Conservation (phyloP, 1,140 invertebrate genomes). For the Gonioctena quinquepunctata region DNA sequence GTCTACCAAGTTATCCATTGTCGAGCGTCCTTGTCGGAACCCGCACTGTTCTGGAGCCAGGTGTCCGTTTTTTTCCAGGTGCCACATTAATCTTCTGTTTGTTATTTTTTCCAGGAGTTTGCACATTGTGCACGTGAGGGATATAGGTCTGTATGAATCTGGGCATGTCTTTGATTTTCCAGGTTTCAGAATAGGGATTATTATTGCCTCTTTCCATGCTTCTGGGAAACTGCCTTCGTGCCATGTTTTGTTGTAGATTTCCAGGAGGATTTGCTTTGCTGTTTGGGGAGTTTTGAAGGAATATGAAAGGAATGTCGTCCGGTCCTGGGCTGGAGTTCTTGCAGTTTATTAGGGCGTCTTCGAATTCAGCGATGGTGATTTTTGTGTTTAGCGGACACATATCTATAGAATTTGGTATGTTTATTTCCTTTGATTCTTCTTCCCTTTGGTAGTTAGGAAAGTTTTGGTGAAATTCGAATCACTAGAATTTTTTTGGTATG, state of each 20-base stretch:
- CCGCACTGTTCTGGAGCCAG: not conserved
- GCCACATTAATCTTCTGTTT: slow-evolving; percentile 9
- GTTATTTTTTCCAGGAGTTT: slow-evolving; percentile 27
- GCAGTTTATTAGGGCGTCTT: not conserved
- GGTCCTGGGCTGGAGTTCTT: slow-evolving; percentile 4
- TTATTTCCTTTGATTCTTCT: too few relatives aligned
- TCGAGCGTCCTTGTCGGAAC: not conserved
- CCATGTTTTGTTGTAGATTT: not conserved
- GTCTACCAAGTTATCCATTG: slow-evolving; percentile 4
- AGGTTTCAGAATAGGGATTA: slow-evolving; percentile 17
- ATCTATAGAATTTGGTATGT: too few relatives aligned
- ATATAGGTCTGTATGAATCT: slow-evolving; percentile 22
- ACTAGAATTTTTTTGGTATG: not conserved
- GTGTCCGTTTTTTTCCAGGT: slow-evolving; percentile 16
- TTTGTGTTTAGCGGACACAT: not conserved
- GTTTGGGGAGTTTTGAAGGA: slow-evolving; percentile 4
- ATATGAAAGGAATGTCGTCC: slow-evolving; percentile 8
- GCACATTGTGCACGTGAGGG: slow-evolving; percentile 25
- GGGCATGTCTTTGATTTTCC: not conserved
- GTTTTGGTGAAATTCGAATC: not conserved
- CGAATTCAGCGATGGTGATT: not conserved
- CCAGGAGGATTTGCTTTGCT: not conserved
- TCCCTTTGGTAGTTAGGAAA: too few relatives aligned
- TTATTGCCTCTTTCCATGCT: slow-evolving; percentile 10
- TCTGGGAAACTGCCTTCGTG: not conserved